Evolutionary conservation across 2,888 invertebrate species (phyloP).

Genomic region (Philaethria dido): DNA sequence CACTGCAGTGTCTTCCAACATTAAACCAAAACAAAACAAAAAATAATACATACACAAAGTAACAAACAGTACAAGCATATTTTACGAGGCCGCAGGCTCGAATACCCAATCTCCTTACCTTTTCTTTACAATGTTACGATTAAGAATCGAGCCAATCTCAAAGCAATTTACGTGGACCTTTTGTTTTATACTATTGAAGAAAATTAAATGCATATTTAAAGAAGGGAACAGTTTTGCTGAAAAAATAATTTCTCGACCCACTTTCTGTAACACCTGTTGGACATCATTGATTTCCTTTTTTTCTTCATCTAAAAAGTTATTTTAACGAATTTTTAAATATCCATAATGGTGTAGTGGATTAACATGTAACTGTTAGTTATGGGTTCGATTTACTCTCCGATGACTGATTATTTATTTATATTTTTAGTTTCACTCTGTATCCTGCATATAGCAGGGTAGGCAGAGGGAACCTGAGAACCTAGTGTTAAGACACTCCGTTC

Average conservation of each 20-base stretch:
- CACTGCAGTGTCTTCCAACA: no score
- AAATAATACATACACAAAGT: no score
- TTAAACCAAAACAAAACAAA: no score
- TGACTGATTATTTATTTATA: no score
- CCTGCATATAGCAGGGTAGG: no score
- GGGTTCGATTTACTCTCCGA: no score
- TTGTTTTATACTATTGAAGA: slow-evolving; percentile 46
- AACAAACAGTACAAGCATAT: slow-evolving; percentile 14
- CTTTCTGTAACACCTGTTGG: slow-evolving; percentile 20
- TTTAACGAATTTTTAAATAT: not conserved
- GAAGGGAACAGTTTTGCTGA: slow-evolving; percentile 31
- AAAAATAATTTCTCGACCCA: slow-evolving; percentile 28
- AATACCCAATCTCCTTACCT: slow-evolving; percentile 19
- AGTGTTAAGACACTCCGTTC: no score
- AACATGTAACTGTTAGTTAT: no score
- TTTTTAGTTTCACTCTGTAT: no score
- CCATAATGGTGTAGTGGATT: no score
- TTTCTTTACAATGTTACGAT: slow-evolving; percentile 16
- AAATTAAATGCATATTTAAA: slow-evolving; percentile 55
- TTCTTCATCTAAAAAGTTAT: not conserved
- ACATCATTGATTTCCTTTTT: slow-evolving; percentile 15
- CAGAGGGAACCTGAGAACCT: no score
- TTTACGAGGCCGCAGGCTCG: slow-evolving; percentile 24
- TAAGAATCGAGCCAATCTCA: slow-evolving; percentile 32
- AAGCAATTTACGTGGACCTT: slow-evolving; percentile 30